Base-by-base conservation (phyloP, 1,140 invertebrate species). In the Apis florea region DNA sequence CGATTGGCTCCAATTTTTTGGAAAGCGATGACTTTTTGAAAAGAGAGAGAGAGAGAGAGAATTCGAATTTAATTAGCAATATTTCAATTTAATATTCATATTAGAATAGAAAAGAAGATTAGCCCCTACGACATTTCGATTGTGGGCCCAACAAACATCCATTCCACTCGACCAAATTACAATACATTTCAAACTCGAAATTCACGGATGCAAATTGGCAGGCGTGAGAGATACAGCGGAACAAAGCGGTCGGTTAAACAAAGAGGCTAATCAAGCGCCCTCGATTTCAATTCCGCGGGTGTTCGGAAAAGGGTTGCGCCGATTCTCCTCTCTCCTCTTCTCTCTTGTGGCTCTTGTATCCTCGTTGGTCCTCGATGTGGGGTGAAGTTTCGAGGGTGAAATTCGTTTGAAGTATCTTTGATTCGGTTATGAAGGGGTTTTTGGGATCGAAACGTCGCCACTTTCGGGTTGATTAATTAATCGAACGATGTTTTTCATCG, bases 251-350 rank as follows among this genome's bases (percentile, higher is more conserved):
- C 69, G 54, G 63, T 70, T 72, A 85, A 86, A 86, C 85, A 86
- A 86, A 86, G 84, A 79, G 70, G 79, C 83, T 85, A 85, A 86
- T 86, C 84, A 83, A 85, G 26, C 69, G 21, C 26, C 70, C 71
- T 69, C 64, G 66, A 88, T 83, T 89, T 67, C 77, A 88, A 88
- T 88, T 87, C 79, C 81, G 67, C 31, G 68, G 71, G 21, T 53
- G 83, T 63, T 77, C 84, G n/a, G 53, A 31, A 85, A 64, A 70
- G 84, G 51, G 72, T 77, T 56, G 74, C 77, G 67, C 71, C 68
- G 24, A 49, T 79, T 79, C 11, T 13, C 1, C 4, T 8, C 31
- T 47, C 4, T 49, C n/a, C n/a, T 11, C 3, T 10, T 31, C 84
- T 31, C 76, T 78, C 8, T 15, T 24, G 26, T 53, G n/a, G n/a